A percentile compares a stretch with the other conserved stretches of the same genome.
Conservation (phyloP, 2,797 vertebrate species). For the Gymnopithys bicolor region DNA sequence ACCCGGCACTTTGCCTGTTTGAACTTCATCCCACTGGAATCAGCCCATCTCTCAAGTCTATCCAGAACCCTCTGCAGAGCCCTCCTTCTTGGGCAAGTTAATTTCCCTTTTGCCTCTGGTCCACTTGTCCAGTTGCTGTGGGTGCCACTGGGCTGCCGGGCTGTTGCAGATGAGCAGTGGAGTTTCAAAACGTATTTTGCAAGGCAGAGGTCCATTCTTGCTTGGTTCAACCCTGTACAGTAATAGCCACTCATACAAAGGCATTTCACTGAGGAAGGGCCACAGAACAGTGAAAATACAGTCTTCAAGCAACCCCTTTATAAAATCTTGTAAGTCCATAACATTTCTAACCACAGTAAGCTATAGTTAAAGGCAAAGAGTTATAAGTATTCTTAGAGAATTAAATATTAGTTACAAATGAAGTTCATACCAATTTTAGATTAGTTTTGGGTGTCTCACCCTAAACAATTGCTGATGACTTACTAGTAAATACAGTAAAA, state of each 20-base stretch:
- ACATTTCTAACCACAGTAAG: neutral
- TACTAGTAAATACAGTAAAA: neutral
- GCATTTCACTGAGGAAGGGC: neutral
- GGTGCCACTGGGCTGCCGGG: neutral
- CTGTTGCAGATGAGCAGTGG: neutral
- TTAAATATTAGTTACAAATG: neutral
- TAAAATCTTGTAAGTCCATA: neutral
- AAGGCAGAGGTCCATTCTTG: neutral
- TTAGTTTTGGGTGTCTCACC: neutral
- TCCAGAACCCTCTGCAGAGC: no score
- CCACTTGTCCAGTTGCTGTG: neutral
- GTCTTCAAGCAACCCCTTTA: neutral
- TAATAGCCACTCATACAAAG: neutral
- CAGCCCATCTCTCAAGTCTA: no score
- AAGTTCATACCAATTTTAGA: neutral
- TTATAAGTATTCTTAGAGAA: neutral
- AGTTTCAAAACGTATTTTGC: neutral
- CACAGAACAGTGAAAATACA: neutral
- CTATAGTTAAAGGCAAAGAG: neutral
- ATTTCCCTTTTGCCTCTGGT: neutral
- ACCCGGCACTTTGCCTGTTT: no score
- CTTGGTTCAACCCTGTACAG: neutral
- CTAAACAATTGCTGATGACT: neutral
- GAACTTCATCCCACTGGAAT: no score
- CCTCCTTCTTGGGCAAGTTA: neutral